Base-by-base conservation (phyloP, 2,888 invertebrate species). In the Macaria liturata region DNA sequence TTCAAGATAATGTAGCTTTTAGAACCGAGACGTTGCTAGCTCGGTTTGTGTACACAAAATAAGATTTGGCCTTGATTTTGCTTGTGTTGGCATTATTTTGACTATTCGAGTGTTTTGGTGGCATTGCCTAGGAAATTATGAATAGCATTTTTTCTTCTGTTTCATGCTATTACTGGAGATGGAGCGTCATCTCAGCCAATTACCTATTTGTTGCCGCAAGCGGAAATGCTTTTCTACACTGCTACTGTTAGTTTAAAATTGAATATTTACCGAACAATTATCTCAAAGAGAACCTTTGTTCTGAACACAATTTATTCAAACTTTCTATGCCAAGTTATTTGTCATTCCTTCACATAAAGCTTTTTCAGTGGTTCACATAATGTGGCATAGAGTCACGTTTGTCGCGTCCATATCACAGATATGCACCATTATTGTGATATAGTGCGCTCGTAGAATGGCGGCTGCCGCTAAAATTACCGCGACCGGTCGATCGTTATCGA, bases 401-500 rank as follows among this genome's bases (percentile, higher is more conserved):
- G 8, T 4, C 8, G 32, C 39, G 20, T 42, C 31, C 31, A 42
- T 31, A 37, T 44, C 37, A 7, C 31, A 4, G 46, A 42, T 39
- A 30, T 53, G 54, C 37, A 46, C 46, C 51, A 59, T 66, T 65
- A 67, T 70, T 64, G 61, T 67, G 54, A 61, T 58, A 52, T 60
- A 57, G 69, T 63, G 60, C 42, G 59, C 9, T 52, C 61, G 62
- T 63, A 66, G 68, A 68, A 67, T 68, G 68, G 62, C 67, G 61
- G 70, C 61, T 62, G 62, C 64, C 68, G 75, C 77, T 78, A 80
- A 75, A 76, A 75, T 78, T 74, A 76, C 61, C 75, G 67, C 62
- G 52, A 49, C 61, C 64, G 72, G 57, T 71, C 76, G 80, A 72
- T 79, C 81, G 74, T 77, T 82, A 85, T 85, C 77, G 84, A 83